Evolutionary conservation across 2,888 invertebrate genomes (phyloP).

Genomic region (Chalcosyrphus nemorum): DNA sequence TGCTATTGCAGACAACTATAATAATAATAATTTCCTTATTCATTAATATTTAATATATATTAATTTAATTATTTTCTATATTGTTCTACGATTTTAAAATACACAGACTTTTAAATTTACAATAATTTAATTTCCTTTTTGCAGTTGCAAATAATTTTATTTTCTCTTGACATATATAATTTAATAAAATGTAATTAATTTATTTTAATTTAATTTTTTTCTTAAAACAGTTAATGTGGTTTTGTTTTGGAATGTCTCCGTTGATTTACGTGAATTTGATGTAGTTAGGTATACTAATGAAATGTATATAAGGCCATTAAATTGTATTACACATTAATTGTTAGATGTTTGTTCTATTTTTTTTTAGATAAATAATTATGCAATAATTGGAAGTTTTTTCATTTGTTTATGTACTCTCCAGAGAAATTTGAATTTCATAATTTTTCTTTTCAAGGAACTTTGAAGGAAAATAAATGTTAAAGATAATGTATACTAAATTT

Average conservation of each 20-base stretch:
- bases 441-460: not conserved
- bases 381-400: constrained; percentile 2
- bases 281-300: constrained; percentile 58
- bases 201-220: not conserved
- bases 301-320: constrained; percentile 73
- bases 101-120: constrained; percentile 70
- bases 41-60: not conserved
- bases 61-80: constrained; percentile 44
- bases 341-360: not conserved
- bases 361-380: not conserved
- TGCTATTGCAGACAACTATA: constrained; percentile 16
- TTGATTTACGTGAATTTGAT: too few relatives aligned
- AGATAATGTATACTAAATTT: too few relatives aligned
- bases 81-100: constrained; percentile 36
- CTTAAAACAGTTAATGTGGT: constrained; percentile 6
- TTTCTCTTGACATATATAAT: not conserved
- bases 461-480: not conserved
- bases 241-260: constrained; percentile 19
- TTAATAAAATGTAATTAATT: constrained; percentile 3
- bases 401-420: not conserved
- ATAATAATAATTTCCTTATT: constrained; percentile 10
- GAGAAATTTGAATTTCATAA: too few relatives aligned
- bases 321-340: constrained; percentile 67
- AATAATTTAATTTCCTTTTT: constrained; percentile 40
- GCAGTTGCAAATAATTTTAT: not conserved